Evolutionary conservation across 2,888 invertebrate genomes (phyloP), one percentile per base, ranked within the genome.

Genomic region (Arctia plantaginis): DNA sequence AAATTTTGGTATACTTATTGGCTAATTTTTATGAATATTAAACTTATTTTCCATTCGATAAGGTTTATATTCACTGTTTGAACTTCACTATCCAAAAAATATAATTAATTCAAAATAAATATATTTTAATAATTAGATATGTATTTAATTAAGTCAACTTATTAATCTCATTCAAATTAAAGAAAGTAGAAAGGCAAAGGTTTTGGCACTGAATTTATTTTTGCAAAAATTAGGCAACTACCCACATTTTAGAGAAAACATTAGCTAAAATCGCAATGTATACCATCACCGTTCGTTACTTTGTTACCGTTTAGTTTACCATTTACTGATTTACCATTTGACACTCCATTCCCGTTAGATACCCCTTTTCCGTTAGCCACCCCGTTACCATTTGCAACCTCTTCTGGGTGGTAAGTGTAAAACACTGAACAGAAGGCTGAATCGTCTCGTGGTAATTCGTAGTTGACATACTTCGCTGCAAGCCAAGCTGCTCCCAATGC

Each of bases 401-500:
- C 82, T 4, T 79, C 82, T 0, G 91, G 91, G 3, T 80, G 85
- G 86, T 97, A 97, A 23, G 95, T 96, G 90, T 96, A 97, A 90
- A 98, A 97, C 0, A 97, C 94, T 55, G 96, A 94, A 82, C 97
- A 97, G 89, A 98, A 97, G 8, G 97, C 96, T 0, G 96, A 93
- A 85, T 98, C 98, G 86, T 98, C 97, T 35, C 97, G 93, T 0
- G 98, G 97, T 71, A 98, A 91, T 15, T 96, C 90, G 84, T 96
- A 96, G 72, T 96, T 90, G 0, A 97, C 93, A 77, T 96, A 96
- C 86, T 97, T 97, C 0, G 98, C 98, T 0, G 98, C 99, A 55
- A 99, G 93, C 93, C 98, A 98, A 0, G 98, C 98, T 0, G 99
- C 98, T 0, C 99, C 99, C 81, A 98, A 94, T 0, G 99, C 99